A percentile compares a stretch with the other conserved stretches of the same genome.
phyloP scores from a whole-genome alignment of 2,888 invertebrate genomes.

The Ichneumoninae sp. region DNA sequence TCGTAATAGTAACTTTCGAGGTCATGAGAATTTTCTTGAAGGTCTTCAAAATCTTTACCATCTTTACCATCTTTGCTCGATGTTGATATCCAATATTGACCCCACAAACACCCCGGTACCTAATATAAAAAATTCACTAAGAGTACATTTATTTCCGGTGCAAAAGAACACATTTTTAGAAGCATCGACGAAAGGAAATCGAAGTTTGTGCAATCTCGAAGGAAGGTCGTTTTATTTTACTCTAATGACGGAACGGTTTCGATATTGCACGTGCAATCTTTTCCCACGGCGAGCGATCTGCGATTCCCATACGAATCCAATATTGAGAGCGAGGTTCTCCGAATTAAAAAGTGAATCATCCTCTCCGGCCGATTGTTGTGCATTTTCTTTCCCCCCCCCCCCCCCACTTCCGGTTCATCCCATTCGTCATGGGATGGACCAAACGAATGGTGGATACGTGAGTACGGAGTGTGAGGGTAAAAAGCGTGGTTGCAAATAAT shows the following conservation, averaged over 20 bases:
- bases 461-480: conserved; percentile 12
- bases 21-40: too few relatives aligned
- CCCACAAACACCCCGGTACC: neutral
- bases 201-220: too few relatives aligned
- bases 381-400: conserved; percentile 1
- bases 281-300: neutral
- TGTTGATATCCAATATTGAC: too few relatives aligned
- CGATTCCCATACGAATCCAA: conserved; percentile 17
- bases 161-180: neutral
- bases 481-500: conserved; percentile 3
- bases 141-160: neutral
- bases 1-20: too few relatives aligned
- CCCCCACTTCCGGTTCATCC: conserved; percentile 13
- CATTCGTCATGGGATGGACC: conserved; percentile 36
- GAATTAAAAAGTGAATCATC: conserved; percentile 48
- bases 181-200: neutral
- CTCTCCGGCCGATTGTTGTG: conserved; percentile 28
- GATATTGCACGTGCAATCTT: neutral
- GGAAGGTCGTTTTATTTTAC: neutral
- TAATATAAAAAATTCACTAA: neutral
- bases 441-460: conserved; percentile 24
- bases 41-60: too few relatives aligned
- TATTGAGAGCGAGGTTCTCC: conserved; percentile 24
- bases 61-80: too few relatives aligned
- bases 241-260: neutral